Percentiles rank a stretch among this genome's conserved stretches.
Conservation (phyloP, 2,113 vertebrate genomes). For the Mus musculus region DNA sequence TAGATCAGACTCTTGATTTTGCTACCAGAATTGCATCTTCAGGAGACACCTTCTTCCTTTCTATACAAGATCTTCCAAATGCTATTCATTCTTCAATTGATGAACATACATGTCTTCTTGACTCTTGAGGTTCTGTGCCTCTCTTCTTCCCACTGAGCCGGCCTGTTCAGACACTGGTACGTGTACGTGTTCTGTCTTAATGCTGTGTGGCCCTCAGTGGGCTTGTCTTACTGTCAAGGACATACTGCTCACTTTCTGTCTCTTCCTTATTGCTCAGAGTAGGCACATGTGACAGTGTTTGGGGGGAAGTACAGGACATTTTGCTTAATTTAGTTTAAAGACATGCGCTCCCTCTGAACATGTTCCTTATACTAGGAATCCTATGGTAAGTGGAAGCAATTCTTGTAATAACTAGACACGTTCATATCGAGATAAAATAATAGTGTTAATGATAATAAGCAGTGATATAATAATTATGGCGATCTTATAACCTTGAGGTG, state of each 20-base stretch:
- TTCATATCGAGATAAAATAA: constrained; percentile 50
- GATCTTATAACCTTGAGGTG: constrained; percentile 41
- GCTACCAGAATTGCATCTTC: neutral
- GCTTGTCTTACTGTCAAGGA: neutral
- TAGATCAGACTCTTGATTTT: neutral
- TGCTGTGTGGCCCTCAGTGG: neutral
- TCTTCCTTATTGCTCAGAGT: neutral
- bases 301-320: neutral
- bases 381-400: neutral
- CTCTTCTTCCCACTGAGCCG: neutral
- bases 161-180: neutral
- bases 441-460: constrained; percentile 52
- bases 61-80: neutral
- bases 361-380: constrained; percentile 18
- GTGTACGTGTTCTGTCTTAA: neutral
- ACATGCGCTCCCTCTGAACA: neutral
- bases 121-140: neutral
- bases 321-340: neutral
- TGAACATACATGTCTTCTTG: neutral
- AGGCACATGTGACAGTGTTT: neutral
- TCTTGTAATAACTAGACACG: constrained; percentile 54
- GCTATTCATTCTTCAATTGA: neutral
- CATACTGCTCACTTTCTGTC: neutral
- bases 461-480: constrained; percentile 48
- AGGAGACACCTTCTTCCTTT: neutral